Conservation (phyloP, 1,140 invertebrate species). For the Brachionus plicatilis region DNA sequence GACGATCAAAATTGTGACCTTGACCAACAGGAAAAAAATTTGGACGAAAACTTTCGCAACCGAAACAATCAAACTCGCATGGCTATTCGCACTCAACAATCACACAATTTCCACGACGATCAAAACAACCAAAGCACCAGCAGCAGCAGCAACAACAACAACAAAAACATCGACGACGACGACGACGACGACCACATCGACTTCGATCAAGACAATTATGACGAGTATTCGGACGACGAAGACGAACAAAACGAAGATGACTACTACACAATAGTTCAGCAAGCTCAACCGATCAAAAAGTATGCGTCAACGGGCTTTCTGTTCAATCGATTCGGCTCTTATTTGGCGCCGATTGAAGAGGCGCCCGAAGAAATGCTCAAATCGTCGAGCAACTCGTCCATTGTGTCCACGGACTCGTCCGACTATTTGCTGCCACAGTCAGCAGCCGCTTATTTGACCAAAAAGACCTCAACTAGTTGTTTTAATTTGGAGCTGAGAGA, state of each 20-base stretch:
- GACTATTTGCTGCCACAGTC: neutral
- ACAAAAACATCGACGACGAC: neutral
- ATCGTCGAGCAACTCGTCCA: neutral
- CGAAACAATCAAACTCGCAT: conserved; percentile 8
- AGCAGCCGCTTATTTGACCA: neutral
- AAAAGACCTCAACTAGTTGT: neutral
- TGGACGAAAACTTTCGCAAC: neutral
- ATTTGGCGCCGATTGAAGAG: conserved; percentile 29
- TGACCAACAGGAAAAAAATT: neutral
- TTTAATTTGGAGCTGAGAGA: neutral
- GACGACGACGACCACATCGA: neutral
- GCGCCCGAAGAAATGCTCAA: neutral
- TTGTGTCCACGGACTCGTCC: neutral
- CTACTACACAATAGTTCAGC: neutral
- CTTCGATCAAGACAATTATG: neutral
- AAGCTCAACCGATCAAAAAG: conserved; percentile 6
- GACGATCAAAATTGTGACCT: no score
- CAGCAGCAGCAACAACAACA: neutral
- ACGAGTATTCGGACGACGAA: neutral
- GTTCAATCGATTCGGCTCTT: conserved; percentile 28
- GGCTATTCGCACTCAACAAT: neutral
- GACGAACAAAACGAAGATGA: neutral
- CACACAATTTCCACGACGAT: neutral
- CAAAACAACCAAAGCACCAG: neutral
- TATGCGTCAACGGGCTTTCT: conserved; percentile 30